phyloP scores from a whole-genome alignment of 2,797 vertebrate species.

The Apogon hyalosoma region DNA sequence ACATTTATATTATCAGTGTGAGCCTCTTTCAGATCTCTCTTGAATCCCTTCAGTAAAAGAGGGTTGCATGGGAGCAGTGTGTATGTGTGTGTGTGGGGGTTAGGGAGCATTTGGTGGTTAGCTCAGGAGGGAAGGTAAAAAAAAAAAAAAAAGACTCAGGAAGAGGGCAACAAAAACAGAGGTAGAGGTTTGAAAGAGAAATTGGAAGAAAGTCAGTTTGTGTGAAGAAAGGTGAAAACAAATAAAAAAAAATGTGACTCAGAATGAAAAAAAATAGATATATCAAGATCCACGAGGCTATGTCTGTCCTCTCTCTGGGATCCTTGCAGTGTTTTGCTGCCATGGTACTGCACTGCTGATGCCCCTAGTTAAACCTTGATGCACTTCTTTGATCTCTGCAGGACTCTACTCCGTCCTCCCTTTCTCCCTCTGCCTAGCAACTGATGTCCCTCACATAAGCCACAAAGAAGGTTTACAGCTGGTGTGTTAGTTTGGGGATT shows the following conservation, averaged over 20 bases:
- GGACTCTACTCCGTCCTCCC: constrained; percentile 24
- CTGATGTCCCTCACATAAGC: not conserved
- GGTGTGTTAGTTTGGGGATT: constrained; percentile 29
- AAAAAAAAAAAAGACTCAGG: constrained; percentile 8
- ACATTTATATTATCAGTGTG: constrained; percentile 71
- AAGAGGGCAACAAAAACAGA: constrained; percentile 6
- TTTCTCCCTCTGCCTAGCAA: constrained; percentile 6
- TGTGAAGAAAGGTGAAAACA: constrained; percentile 33
- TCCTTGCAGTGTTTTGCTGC: not conserved
- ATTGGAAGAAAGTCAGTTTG: constrained; percentile 20
- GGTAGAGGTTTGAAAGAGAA: constrained; percentile 19
- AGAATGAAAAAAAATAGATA: constrained; percentile 4
- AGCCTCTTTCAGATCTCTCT: constrained; percentile 63
- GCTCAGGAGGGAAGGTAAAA: constrained; percentile 21
- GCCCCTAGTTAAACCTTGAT: constrained; percentile 41
- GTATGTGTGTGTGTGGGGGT: too few species aligned
- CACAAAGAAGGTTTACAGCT: constrained; percentile 16
- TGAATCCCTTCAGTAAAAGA: constrained; percentile 50
- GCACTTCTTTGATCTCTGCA: constrained; percentile 46
- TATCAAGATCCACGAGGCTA: constrained; percentile 28
- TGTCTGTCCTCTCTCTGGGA: constrained; percentile 15
- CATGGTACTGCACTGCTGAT: constrained; percentile 26
- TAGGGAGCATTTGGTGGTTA: constrained; percentile 19
- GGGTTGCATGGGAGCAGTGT: constrained; percentile 15
- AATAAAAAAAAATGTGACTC: constrained; percentile 13